Evolutionary conservation across 2,888 invertebrate species (phyloP).

Genomic region (Hecatera dysodea): DNA sequence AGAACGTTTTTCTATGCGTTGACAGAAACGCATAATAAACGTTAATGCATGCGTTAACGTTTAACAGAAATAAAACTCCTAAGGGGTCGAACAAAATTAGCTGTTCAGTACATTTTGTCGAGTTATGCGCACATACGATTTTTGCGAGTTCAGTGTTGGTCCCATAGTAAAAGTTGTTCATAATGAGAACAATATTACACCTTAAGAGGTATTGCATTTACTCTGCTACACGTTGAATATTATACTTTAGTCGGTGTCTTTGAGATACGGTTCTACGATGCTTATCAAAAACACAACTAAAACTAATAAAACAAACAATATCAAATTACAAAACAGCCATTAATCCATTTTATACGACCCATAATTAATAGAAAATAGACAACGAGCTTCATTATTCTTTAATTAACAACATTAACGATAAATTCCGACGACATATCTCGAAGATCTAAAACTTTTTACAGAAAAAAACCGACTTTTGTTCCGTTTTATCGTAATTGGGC

Average conservation of each 20-base stretch:
- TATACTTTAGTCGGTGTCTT: slow-evolving; percentile 8
- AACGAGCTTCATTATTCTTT: slow-evolving; percentile 58
- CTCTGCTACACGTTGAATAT: no score
- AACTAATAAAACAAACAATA: slow-evolving; percentile 52
- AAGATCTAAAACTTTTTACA: slow-evolving; percentile 58
- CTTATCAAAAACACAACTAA: slow-evolving; percentile 44
- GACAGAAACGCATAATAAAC: no score
- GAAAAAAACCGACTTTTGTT: slow-evolving; percentile 35
- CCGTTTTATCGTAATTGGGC: slow-evolving; percentile 67
- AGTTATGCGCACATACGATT: no score
- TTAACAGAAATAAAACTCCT: no score
- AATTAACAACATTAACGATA: slow-evolving; percentile 70
- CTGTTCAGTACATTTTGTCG: no score
- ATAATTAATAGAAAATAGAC: slow-evolving; percentile 58
- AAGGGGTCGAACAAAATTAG: no score
- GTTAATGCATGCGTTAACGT: no score
- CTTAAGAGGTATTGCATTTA: no score
- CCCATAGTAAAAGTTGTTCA: no score
- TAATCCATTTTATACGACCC: slow-evolving; percentile 53
- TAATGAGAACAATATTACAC: no score
- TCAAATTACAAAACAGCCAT: slow-evolving; percentile 43
- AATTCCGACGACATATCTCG: slow-evolving; percentile 69
- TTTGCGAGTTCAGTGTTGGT: no score
- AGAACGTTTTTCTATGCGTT: not conserved
- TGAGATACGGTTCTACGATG: slow-evolving; percentile 19